Evolutionary conservation across 2,888 invertebrate genomes (phyloP).

Genomic region (Amblyjoppa fuscipennis): DNA sequence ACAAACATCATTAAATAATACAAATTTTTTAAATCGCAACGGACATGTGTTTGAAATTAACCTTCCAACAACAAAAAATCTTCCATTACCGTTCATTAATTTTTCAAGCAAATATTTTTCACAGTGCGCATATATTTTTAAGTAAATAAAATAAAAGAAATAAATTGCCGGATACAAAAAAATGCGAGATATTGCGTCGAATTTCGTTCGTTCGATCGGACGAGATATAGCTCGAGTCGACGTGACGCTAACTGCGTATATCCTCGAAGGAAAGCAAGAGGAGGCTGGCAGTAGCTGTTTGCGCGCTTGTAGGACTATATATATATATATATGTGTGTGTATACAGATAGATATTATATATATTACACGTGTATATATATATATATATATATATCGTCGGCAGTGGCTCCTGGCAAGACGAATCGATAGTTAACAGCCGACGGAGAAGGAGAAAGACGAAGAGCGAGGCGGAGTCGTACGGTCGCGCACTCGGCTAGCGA

Average conservation of each 20-base stretch:
- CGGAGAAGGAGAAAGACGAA: constrained; percentile 19
- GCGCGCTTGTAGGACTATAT: background rate
- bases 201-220: constrained; percentile 1
- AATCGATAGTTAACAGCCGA: constrained; percentile 41
- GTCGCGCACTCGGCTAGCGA: background rate
- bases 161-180: background rate
- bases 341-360: too few relatives aligned
- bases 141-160: background rate
- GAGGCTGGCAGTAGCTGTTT: constrained; percentile 10
- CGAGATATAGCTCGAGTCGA: background rate
- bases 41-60: too few relatives aligned
- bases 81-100: too few relatives aligned
- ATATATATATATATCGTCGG: constrained; percentile 7
- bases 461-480: background rate
- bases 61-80: too few relatives aligned
- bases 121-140: too few relatives aligned
- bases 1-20: too few relatives aligned
- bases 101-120: too few relatives aligned
- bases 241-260: constrained; percentile 9
- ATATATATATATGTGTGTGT: too few relatives aligned
- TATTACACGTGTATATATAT: too few relatives aligned
- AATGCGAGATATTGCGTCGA: background rate
- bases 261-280: constrained; percentile 17
- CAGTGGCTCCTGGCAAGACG: constrained; percentile 25
- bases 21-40: too few relatives aligned